Evolutionary conservation across 1,140 invertebrate species (phyloP), one percentile per base, ranked within the genome.

Genomic region (Macrobrachium nipponense): DNA sequence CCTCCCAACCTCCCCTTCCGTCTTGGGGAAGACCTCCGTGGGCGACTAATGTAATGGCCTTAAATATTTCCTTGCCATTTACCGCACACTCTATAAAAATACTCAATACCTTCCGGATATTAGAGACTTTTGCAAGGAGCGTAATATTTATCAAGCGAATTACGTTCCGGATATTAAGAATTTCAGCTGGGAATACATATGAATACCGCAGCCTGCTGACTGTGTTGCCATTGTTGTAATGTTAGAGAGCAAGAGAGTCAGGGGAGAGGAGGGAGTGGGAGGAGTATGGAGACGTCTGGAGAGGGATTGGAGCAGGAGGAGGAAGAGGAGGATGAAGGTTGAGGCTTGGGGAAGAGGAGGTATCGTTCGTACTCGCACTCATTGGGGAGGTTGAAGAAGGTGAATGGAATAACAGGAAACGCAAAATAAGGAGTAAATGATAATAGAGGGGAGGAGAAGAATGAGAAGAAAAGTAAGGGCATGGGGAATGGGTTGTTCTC

Each of bases 41-140:
- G 70, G 12, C 17, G 72, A 44, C 27, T 80, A 80, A 86, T 86
- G 83, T 86, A 86, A 86, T 86, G 77, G 62, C 83, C 80, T 86
- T 86, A 86, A 86, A 86, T 80, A 86, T 86, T 86, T 86, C 83
- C 83, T 51, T 73, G 60, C 83, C 83, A 86, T 86, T 86, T 79
- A 79, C 77, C 62, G 36, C 83, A 51, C 83, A 79, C 66, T 79
- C 83, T 72, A 86, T 86, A 86, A 86, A 86, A 86, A 23, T 86
- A 75, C 70, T 80, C 83, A 68, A 86, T 86, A 86, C 77, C 83
- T 86, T 86, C 83, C 83, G 83, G 83, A 86, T 86, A 86, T 86
- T 80, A 86, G 66, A 73, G 77, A 86, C 27, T 86, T 86, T 86
- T 86, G 83, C 76, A 60, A 80, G 77, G 83, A 64, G 76, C 75